Evolutionary conservation across 2,888 invertebrate species (phyloP).

Genomic region (Cylloceria caligata): DNA sequence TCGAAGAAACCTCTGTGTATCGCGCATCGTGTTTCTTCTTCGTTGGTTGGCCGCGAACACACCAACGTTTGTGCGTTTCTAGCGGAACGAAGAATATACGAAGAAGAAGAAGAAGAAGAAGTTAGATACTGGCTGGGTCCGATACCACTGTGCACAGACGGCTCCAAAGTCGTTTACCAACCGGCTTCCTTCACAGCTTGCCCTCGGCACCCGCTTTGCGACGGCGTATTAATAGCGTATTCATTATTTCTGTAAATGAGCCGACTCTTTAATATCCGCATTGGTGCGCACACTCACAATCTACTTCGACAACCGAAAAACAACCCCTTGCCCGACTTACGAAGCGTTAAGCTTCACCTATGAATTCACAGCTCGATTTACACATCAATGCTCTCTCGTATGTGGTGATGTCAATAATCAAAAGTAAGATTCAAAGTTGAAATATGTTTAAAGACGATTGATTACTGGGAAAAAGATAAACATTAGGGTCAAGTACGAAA

Average conservation of each 20-base stretch:
- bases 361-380: not conserved
- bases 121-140: conserved; percentile 43
- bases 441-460: not conserved
- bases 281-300: conserved; percentile 57
- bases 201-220: conserved; percentile 66
- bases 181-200: conserved; percentile 63
- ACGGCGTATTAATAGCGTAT: conserved; percentile 81
- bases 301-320: conserved; percentile 23
- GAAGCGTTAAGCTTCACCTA: conserved; percentile 19
- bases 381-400: not conserved
- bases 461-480: no score
- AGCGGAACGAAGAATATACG: conserved; percentile 45
- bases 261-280: conserved; percentile 84
- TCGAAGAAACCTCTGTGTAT: conserved; percentile 45
- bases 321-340: conserved; percentile 16
- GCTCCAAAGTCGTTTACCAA: conserved; percentile 48
- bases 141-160: conserved; percentile 47
- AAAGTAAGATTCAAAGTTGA: not conserved
- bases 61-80: conserved; percentile 60
- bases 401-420: not conserved
- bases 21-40: conserved; percentile 39
- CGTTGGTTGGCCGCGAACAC: conserved; percentile 58
- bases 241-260: conserved; percentile 84
- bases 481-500: no score
- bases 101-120: conserved; percentile 52